Conservation (phyloP, 2,113 vertebrate species). For the Beaufortia kweichowensis region DNA sequence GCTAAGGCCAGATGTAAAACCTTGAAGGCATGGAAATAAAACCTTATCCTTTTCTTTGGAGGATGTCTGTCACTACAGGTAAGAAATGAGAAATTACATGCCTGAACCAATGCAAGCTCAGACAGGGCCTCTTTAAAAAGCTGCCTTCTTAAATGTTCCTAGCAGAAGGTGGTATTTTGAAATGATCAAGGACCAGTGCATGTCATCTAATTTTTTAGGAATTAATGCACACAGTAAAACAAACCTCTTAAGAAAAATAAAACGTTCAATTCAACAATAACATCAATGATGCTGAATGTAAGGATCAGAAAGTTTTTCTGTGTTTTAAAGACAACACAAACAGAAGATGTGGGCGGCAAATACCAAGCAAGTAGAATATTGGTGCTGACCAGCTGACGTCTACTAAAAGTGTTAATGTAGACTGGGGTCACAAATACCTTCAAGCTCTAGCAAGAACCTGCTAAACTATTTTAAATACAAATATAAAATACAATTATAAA, state of each 20-base stretch:
- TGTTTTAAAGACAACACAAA: conserved; percentile 18
- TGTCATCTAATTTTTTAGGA: neutral
- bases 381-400: conserved; percentile 1
- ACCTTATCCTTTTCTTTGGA: conserved; percentile 6
- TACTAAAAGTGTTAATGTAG: neutral
- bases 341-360: conserved; percentile 39
- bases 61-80: conserved; percentile 25
- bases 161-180: neutral
- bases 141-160: neutral
- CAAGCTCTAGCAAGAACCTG: neutral
- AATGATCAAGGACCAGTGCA: neutral
- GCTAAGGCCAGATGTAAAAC: neutral
- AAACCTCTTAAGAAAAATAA: neutral
- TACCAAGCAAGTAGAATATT: conserved; percentile 62
- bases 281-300: too few species aligned
- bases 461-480: neutral
- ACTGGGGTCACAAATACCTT: conserved; percentile 28
- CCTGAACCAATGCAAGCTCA: conserved; percentile 50
- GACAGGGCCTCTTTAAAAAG: conserved; percentile 33
- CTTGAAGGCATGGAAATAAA: conserved; percentile 22
- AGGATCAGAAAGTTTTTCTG: neutral
- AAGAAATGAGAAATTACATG: conserved; percentile 32
- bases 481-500: too few species aligned
- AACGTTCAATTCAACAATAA: neutral
- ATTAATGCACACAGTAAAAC: neutral